Percentiles rank a stretch among this genome's conserved stretches.
These are phyloP conservation scores for Myiagra hebetior DNA, from an alignment of 2,113 vertebrate genomes.

Conservation along the genomic window DNA sequence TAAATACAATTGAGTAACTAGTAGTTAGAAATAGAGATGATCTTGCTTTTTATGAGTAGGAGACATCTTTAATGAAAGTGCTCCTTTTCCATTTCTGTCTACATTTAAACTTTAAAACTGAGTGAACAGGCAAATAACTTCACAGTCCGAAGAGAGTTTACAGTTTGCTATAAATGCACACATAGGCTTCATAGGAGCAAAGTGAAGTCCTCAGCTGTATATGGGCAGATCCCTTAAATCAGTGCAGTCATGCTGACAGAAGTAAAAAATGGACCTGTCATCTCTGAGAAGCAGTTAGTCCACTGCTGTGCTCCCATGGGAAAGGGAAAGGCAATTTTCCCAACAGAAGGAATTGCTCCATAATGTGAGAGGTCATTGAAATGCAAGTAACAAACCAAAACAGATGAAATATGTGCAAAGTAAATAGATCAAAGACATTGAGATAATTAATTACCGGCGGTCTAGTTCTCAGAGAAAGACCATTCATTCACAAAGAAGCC, in stretches of 20 bases:
- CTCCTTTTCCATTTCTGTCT: neutral
- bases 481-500: slow-evolving; percentile 48
- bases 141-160: neutral
- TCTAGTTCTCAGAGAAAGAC: slow-evolving; percentile 49
- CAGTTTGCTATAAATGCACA: neutral
- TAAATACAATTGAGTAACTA: neutral
- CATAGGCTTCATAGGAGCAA: neutral
- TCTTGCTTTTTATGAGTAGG: neutral
- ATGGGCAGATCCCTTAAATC: slow-evolving; percentile 32
- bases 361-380: slow-evolving; percentile 53
- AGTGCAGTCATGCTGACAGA: slow-evolving; percentile 37
- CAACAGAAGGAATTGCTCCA: neutral
- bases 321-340: slow-evolving; percentile 51
- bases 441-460: slow-evolving; percentile 43
- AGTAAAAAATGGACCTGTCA: slow-evolving; percentile 45
- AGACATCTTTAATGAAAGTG: neutral
- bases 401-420: slow-evolving; percentile 54
- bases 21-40: neutral
- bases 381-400: slow-evolving; percentile 61
- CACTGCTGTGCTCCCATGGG: slow-evolving; percentile 41
- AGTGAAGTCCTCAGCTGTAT: slow-evolving; percentile 6
- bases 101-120: neutral
- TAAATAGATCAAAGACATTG: slow-evolving; percentile 57
- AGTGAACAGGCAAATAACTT: neutral
- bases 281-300: neutral